Conservation (phyloP, 2,888 invertebrate species). For the Hipparchia semele region DNA sequence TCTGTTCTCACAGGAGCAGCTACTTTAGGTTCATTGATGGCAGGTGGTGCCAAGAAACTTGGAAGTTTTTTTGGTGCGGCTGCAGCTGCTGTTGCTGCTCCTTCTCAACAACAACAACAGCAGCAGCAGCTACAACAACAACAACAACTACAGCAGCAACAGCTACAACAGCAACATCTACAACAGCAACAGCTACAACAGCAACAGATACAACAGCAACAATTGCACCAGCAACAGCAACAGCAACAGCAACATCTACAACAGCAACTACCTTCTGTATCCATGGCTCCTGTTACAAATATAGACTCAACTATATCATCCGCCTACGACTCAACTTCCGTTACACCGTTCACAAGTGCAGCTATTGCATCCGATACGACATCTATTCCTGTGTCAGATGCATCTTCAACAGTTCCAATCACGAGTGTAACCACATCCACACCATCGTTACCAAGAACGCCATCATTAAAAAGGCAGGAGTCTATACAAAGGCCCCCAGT, state of each 20-base stretch:
- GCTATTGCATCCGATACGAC: conserved; percentile 61
- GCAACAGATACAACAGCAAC: conserved; percentile 46
- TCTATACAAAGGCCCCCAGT: conserved; percentile 79
- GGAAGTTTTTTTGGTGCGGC: conserved; percentile 79
- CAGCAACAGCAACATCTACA: conserved; percentile 58
- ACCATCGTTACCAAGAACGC: conserved; percentile 69
- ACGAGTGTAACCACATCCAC: conserved; percentile 65
- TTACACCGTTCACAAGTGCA: conserved; percentile 64
- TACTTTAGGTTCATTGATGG: conserved; percentile 77
- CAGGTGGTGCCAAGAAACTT: conserved; percentile 77
- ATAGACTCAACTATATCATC: conserved; percentile 44
- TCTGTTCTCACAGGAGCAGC: conserved; percentile 75
- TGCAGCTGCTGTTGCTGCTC: conserved; percentile 72
- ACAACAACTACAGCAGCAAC: conserved; percentile 44
- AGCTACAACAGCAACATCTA: conserved; percentile 62
- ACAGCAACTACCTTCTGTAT: conserved; percentile 52
- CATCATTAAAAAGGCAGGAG: conserved; percentile 75
- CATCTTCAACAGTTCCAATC: conserved; percentile 63
- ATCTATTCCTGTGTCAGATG: conserved; percentile 67
- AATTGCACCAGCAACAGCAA: conserved; percentile 39
- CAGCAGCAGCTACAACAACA: conserved; percentile 42
- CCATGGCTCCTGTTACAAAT: conserved; percentile 28
- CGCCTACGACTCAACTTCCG: conserved; percentile 41
- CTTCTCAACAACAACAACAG: conserved; percentile 57
- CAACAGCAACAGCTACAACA: conserved; percentile 53